Conservation (phyloP, 2,113 vertebrate genomes). For the Etheostoma spectabile region DNA sequence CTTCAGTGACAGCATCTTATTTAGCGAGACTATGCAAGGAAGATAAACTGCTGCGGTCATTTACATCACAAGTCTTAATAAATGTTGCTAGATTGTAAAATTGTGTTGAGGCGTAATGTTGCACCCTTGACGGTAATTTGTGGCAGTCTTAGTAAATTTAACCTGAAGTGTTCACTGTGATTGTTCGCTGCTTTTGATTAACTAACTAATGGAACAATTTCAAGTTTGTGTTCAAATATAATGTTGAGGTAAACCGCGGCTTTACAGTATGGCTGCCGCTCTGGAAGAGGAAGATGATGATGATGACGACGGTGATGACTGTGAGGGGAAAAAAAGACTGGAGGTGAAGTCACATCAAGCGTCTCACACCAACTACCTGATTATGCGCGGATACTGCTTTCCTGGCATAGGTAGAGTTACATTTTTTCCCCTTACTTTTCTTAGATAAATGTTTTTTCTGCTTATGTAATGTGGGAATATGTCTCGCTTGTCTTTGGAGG, state of each 20-base stretch:
- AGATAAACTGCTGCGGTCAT: no score
- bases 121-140: background rate
- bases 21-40: no score
- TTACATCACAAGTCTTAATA: no score
- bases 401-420: slow-evolving; percentile 84
- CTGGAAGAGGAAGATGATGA: slow-evolving; percentile 89
- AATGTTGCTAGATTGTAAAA: no score
- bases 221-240: background rate
- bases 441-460: background rate
- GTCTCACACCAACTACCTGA: slow-evolving; percentile 96
- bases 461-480: background rate
- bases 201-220: background rate
- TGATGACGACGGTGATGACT: slow-evolving; percentile 85
- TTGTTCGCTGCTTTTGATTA: background rate
- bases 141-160: background rate
- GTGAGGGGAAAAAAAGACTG: slow-evolving; percentile 81
- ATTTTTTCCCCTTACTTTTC: background rate
- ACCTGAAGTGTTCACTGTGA: background rate
- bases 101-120: no score
- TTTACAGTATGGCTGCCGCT: slow-evolving; percentile 82
- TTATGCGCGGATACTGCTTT: slow-evolving; percentile 92
- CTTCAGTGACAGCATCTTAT: no score
- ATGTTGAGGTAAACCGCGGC: background rate
- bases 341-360: slow-evolving; percentile 92
- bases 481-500: background rate